Conservation (phyloP, 2,888 invertebrate species). For the Cataglyphis cursor region DNA sequence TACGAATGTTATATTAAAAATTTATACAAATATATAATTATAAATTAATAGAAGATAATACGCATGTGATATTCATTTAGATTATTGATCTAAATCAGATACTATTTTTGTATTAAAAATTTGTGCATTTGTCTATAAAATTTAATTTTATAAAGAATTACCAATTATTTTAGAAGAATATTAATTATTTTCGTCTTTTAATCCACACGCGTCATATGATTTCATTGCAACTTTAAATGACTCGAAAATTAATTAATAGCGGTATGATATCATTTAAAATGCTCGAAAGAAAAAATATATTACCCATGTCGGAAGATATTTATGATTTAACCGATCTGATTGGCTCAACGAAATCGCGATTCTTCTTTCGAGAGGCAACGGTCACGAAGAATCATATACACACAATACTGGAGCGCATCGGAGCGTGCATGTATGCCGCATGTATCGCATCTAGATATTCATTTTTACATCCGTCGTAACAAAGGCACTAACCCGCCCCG, state of each 20-base stretch:
- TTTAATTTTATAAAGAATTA: background rate
- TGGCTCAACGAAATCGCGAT: slow-evolving; percentile 2
- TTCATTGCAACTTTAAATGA: background rate
- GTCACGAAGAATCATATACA: slow-evolving; percentile 1
- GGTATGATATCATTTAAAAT: background rate
- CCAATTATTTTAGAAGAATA: slow-evolving; percentile 2
- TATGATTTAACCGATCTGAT: background rate
- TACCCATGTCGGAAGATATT: background rate
- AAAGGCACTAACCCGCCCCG: slow-evolving; percentile 21
- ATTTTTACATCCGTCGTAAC: slow-evolving; percentile 49
- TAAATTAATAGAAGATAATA: no score
- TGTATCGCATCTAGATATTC: slow-evolving; percentile 17
- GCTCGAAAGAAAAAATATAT: background rate
- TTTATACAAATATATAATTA: no score
- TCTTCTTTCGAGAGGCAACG: background rate
- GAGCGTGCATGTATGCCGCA: background rate
- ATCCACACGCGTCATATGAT: background rate
- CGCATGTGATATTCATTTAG: background rate
- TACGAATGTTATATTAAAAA: no score
- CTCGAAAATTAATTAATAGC: background rate
- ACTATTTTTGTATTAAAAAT: background rate
- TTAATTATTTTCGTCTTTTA: background rate
- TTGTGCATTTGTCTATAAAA: background rate
- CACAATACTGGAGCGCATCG: slow-evolving; percentile 1
- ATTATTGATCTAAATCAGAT: background rate